Base-by-base conservation (phyloP, 2,797 vertebrate genomes). In the Pagetopsis macropterus region DNA sequence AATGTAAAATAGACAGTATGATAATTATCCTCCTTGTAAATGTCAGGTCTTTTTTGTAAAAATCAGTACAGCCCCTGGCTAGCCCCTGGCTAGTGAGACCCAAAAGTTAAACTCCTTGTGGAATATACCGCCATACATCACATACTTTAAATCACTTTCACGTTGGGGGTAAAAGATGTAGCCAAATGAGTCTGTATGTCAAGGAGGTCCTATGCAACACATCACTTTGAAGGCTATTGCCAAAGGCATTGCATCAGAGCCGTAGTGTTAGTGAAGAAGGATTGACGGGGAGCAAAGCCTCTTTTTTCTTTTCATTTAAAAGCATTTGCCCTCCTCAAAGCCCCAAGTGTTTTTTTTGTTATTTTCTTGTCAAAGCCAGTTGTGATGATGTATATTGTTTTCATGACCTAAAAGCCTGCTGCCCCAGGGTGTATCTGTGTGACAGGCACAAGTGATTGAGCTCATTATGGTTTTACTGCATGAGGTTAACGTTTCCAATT, bases 361-460 rank as follows among this genome's bases (percentile, higher is more conserved):
- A 33, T 1, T 48, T 23, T 55, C 17, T 13, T 7, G 76, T 84
- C 69, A 69, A 58, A 81, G 73, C 59, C 78, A 65, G 69, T 81
- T 81, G 69, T 65, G 64, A 68, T 81, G 73, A 77, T 85, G 72
- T 73, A 66, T 65, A 80, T 83, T 86, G 86, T 91, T 90, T 89
- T 85, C 78, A 71, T 88, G 83, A 84, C 85, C 85, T 83, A 82
- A 64, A 88, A 87, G 75, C 80, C 77, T 82, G 66, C 56, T 63
- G 76, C 88, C 85, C 78, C 44, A 0, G 84, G 83, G 46, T 56
- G 23, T 51, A 82, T 79, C 48, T 79, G 23, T 79, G 43, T 81
- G 70, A 68, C 49, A 11, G 54, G 57, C 65, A 65, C 66, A 71
- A 61, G 65, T 60, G 75, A 85, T 85, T 84, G 46, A 40, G 54